phyloP scores from a whole-genome alignment of 2,888 invertebrate species.

The Smittia sp. region DNA sequence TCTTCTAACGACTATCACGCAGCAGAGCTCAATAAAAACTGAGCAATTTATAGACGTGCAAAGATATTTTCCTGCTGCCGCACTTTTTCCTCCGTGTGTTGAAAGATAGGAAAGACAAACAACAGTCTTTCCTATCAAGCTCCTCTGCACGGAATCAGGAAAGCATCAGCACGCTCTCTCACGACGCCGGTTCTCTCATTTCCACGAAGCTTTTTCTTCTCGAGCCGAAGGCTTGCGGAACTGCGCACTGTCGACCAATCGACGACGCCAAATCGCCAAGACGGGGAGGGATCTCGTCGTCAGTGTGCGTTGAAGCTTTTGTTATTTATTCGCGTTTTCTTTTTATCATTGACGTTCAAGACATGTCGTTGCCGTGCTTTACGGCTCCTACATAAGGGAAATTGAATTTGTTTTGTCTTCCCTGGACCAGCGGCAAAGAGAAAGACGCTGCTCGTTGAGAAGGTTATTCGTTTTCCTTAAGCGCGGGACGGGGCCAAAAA shows the following conservation, averaged over 20 bases:
- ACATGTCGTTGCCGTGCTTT: constrained; percentile 13
- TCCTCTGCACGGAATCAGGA: neutral
- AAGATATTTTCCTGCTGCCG: constrained; percentile 19
- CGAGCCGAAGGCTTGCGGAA: constrained; percentile 2
- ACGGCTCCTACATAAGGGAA: constrained; percentile 28
- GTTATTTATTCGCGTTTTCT: constrained; percentile 39
- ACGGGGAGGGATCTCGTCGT: constrained; percentile 22
- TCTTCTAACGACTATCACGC: constrained; percentile 38
- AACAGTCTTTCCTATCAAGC: constrained; percentile 9
- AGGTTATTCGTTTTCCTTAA: neutral
- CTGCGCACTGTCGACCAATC: constrained; percentile 36
- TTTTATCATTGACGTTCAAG: constrained; percentile 21
- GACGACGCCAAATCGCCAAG: neutral
- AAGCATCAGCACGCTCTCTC: constrained; percentile 16
- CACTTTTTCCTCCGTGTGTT: neutral
- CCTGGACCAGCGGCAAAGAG: neutral
- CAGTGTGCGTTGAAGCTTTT: constrained; percentile 36
- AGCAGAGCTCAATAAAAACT: constrained; percentile 41
- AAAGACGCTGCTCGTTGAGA: neutral
- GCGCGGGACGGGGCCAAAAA: neutral
- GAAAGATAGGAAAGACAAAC: constrained; percentile 17
- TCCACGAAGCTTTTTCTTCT: constrained; percentile 33
- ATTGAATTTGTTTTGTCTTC: constrained; percentile 28
- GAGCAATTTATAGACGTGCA: constrained; percentile 41
- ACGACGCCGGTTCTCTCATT: constrained; percentile 25